Conservation (phyloP, 2,113 vertebrate species). For the Paracanthobrama guichenoti region DNA sequence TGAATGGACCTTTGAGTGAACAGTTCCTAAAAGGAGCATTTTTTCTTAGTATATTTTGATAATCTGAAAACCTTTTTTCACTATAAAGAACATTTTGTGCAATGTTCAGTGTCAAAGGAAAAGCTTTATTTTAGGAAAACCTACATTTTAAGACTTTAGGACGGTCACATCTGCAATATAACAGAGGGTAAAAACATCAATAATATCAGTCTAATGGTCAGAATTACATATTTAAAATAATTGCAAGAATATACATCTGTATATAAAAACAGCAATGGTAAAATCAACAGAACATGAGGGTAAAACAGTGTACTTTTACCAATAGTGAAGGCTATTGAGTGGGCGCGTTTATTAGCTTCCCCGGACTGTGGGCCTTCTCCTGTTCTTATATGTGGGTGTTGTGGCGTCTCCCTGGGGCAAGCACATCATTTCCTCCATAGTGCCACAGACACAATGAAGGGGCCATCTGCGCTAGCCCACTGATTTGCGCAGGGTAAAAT, state of each 20-base stretch:
- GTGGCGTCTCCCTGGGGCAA: conserved; percentile 37
- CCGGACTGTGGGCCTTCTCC: background rate
- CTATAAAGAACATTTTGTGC: background rate
- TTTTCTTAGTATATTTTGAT: background rate
- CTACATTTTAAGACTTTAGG: too few species aligned
- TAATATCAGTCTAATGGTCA: background rate
- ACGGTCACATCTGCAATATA: background rate
- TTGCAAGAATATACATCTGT: too few species aligned
- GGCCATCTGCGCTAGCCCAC: conserved; percentile 47
- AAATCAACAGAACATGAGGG: background rate
- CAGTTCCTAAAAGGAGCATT: background rate
- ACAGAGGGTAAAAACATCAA: background rate
- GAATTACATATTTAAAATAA: background rate
- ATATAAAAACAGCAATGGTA: too few species aligned
- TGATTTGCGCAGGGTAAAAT: conserved; percentile 46
- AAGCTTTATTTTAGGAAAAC: too few species aligned
- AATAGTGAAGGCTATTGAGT: background rate
- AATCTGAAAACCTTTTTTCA: background rate
- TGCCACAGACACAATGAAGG: conserved; percentile 43
- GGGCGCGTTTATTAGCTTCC: conserved; percentile 12
- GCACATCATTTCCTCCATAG: conserved; percentile 37
- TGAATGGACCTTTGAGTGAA: background rate
- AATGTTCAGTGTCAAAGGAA: background rate
- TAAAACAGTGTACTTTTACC: background rate
- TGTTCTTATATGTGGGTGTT: conserved; percentile 37